Base-by-base conservation (phyloP, 2,888 invertebrate species). In the Cryptosula pallasiana region DNA sequence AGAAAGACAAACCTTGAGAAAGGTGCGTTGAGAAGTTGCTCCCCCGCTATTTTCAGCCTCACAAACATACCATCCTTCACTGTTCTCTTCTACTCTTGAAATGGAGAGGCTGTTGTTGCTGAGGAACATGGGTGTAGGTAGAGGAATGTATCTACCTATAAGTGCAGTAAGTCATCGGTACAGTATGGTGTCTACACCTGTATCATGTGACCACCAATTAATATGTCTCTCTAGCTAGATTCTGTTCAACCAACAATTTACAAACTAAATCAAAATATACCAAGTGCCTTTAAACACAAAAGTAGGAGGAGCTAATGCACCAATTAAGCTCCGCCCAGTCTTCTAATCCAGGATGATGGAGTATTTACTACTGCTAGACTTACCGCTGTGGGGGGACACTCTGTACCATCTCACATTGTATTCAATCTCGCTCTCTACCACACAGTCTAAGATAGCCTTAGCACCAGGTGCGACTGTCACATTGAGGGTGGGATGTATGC, bases 11-110 rank as follows among this genome's bases (percentile, higher is more conserved):
- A 70, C 70, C 55, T 70, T 70, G 3, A 70, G 70, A 29, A 54
- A 70, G 23, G 55, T 54, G 3, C 70, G n/a, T 23, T 36, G 25
- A 23, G 70, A 70, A 23, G 35, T 23, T 36, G n/a, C 5, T 36
- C 87, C 87, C n/a, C 88, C 88, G 72, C 85, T 85, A 76, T 87
- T 87, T 27, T 81, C 78, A 2, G 87, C 87, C 69, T 81, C 80
- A 75, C 88, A 88, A 9, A 82, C 78, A 77, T 87, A 88, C 73
- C 79, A 78, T 9, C 87, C 88, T 73, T 86, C 85, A 78, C 88
- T 87, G 16, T 82, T 79, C 63, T 80, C 76, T 2, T 72, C 75
- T 1, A 77, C 73, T 54, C 73, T 76, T 0, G 74, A 74, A 27
- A 81, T 69, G 27, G 72, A 71, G n/a, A 72, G 71, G 35, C 73